Evolutionary conservation across 2,113 vertebrate species (phyloP).

Genomic region (Melanerpes aurifrons): DNA sequence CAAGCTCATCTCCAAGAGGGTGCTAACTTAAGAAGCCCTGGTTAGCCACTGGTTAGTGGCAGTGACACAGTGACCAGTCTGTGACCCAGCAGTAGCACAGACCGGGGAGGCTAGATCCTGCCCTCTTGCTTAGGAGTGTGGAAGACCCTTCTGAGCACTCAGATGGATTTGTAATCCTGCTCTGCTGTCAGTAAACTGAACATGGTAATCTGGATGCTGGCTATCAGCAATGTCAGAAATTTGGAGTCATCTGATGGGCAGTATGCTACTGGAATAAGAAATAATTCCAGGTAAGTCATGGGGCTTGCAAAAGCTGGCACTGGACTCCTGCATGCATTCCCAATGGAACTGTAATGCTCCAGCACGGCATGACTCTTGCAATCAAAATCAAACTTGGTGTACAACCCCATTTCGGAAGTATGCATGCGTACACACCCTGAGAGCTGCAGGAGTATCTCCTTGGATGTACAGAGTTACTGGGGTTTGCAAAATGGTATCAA

Average conservation of each 20-base stretch:
- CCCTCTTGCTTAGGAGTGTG: neutral
- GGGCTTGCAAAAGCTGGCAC: neutral
- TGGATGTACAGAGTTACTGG: neutral
- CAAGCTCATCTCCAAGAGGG: neutral
- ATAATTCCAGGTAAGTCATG: neutral
- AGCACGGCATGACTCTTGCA: accelerated
- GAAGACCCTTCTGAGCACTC: neutral
- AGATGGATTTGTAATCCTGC: neutral
- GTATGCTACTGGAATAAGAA: neutral
- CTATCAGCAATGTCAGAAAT: neutral
- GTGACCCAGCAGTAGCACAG: neutral
- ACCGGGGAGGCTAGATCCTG: neutral
- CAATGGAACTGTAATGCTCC: neutral
- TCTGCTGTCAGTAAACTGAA: neutral
- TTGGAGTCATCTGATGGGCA: neutral
- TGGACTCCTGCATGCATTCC: neutral
- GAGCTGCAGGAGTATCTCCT: neutral
- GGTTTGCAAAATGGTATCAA: slow-evolving; percentile 11
- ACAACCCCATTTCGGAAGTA: neutral
- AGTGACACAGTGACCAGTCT: neutral
- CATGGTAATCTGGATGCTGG: accelerated
- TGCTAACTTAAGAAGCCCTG: neutral
- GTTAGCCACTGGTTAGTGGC: neutral
- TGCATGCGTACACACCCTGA: neutral
- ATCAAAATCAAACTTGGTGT: neutral